Evolutionary conservation across 2,113 vertebrate species (phyloP), one percentile per base, ranked within the genome.

Genomic region (Hypomesus transpacificus): DNA sequence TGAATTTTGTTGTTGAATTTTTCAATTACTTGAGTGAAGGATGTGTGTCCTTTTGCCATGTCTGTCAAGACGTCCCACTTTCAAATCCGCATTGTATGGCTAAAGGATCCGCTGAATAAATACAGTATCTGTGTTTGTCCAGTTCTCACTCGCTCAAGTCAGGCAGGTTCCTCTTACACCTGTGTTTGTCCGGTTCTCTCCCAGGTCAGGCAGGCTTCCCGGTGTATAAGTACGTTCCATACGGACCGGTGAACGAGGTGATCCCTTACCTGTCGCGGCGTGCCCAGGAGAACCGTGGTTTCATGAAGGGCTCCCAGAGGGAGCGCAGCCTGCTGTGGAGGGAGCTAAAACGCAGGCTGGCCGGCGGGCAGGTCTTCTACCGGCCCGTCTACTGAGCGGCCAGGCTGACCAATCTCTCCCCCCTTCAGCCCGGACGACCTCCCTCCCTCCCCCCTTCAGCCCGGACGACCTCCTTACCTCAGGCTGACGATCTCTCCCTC

Each of bases 151-250:
- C 85, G 21, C 64, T 71, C 14, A 21, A 39, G 24, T 57, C 16
- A 57, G 67, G 11, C 0, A 31, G 57, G 28, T 59, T 51, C 3
- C 60, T 61, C 51, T 51, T 22, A 20, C 17, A 46, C 34, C 65
- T 24, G n/a, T 16, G 22, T 21, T 20, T 39, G 51, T 26, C 54
- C 57, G 53, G 65, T 20, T 61, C 58, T 53, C 24, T 53, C 31
- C n/a, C 85, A 98, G 96, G 96, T 72, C 95, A 97, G 80, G 96
- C 96, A 0, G 96, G 96, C 2, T 98, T 95, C 79, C 94, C 95
- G 0, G 96, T 96, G 26, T 99, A 98, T 87, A 98, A 98, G 80
- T 99, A 99, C 0, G 91, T 99, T 14, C 96, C 97, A 0, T 99
- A 96, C 0, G 96, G 97, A 1, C 95, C 96, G 0, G 94, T 99